phyloP scores from a whole-genome alignment of 2,888 invertebrate species.

The Linnaemya tessellans region DNA sequence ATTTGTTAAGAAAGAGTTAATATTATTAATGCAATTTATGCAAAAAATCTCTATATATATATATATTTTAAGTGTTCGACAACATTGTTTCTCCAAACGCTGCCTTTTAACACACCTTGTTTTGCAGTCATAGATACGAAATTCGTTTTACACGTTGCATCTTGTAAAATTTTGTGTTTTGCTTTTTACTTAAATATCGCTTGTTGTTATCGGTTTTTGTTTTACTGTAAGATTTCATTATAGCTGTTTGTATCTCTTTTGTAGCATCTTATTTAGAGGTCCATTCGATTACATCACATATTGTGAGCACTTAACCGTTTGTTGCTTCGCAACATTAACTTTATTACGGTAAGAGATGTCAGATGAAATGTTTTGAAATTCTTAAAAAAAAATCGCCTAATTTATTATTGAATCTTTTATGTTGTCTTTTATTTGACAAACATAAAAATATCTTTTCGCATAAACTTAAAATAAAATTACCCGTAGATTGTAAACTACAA shows the following conservation, averaged over 20 bases:
- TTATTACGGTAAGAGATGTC: background rate
- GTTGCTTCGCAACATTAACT: conserved; percentile 11
- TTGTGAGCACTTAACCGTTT: conserved; percentile 53
- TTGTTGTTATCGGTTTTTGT: background rate
- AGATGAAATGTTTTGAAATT: background rate
- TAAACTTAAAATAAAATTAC: too few relatives aligned
- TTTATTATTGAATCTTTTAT: too few relatives aligned
- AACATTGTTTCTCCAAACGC: conserved; percentile 29
- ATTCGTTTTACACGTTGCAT: conserved; percentile 9
- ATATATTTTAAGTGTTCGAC: conserved; percentile 12
- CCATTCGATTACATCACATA: conserved; percentile 55
- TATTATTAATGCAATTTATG: background rate
- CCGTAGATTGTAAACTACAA: too few relatives aligned
- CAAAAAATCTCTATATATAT: conserved; percentile 18
- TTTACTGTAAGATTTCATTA: conserved; percentile 25
- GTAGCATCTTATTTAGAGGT: conserved; percentile 25
- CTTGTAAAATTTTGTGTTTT: background rate
- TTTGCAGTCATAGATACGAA: background rate
- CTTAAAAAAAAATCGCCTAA: background rate
- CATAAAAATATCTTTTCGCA: too few relatives aligned
- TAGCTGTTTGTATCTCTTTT: conserved; percentile 20
- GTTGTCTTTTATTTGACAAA: too few relatives aligned
- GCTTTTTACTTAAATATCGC: conserved; percentile 1
- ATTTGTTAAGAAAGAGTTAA: background rate
- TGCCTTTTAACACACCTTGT: conserved; percentile 36